These are phyloP conservation scores for Pelagia noctiluca DNA, from an alignment of 30 jellyfish, hydroid and myxozoan genomes.

Conservation along the genomic window DNA sequence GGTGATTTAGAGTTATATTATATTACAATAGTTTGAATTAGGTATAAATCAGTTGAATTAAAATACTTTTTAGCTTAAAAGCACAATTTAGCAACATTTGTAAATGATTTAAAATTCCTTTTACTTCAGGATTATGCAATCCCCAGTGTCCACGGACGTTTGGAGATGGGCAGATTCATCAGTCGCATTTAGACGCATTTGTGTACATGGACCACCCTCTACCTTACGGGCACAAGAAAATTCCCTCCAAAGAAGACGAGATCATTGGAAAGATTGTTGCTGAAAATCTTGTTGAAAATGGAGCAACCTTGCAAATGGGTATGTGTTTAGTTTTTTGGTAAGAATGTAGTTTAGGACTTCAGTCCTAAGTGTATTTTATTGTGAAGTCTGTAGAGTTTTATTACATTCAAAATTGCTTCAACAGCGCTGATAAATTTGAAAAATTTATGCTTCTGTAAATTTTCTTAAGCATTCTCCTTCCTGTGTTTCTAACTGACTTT, in stretches of 20 bases:
- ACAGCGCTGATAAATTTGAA: too few relatives aligned
- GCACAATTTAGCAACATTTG: neutral
- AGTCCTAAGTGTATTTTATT: too few relatives aligned
- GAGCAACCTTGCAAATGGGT: constrained; percentile 93
- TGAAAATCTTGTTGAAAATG: constrained; percentile 83
- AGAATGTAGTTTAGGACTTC: neutral
- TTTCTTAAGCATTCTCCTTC: too few relatives aligned
- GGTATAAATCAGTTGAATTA: too few relatives aligned
- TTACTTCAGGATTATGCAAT: constrained; percentile 63
- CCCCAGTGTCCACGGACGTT: constrained; percentile 85
- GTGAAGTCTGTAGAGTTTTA: too few relatives aligned
- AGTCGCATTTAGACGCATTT: constrained; percentile 81
- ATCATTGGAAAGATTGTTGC: constrained; percentile 82
- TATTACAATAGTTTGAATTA: too few relatives aligned
- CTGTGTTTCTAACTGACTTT: too few relatives aligned
- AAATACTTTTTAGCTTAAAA: neutral
- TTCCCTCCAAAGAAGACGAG: constrained; percentile 69
- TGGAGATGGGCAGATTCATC: constrained; percentile 87
- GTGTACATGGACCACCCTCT: constrained; percentile 72
- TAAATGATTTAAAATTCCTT: neutral
- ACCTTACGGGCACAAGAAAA: constrained; percentile 43
- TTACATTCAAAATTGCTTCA: too few relatives aligned
- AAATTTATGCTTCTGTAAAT: too few relatives aligned
- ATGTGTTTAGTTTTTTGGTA: neutral
- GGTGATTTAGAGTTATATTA: too few relatives aligned